Percentiles rank a stretch among this genome's conserved stretches.
These are phyloP conservation scores for Tympanuchus pallidicinctus DNA, from an alignment of 2,113 vertebrate genomes.

Conservation along the genomic window DNA sequence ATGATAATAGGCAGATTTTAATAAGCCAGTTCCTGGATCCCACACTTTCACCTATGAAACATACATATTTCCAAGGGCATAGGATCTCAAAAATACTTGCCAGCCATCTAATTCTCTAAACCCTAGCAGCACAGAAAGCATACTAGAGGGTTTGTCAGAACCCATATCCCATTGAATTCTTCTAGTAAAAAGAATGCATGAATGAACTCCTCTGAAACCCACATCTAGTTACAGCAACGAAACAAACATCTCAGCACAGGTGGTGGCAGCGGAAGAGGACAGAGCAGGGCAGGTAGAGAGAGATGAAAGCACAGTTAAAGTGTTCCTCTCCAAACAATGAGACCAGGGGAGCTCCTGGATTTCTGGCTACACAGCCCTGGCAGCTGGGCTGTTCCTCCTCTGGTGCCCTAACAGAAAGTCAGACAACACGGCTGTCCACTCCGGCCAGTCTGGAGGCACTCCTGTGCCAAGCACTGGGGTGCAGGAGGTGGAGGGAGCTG, in stretches of 20 bases:
- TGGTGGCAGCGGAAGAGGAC: neutral
- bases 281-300: neutral
- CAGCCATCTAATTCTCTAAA: neutral
- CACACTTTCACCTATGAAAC: neutral
- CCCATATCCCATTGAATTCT: neutral
- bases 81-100: conserved; percentile 1
- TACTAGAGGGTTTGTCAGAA: neutral
- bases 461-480: neutral
- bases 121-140: neutral
- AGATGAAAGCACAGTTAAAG: neutral
- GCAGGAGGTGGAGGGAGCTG: neutral
- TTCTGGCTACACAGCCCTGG: neutral
- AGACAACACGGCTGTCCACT: neutral
- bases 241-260: neutral
- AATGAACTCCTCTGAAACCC: conserved; percentile 19
- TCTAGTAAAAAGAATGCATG: neutral
- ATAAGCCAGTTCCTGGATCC: conserved; percentile 20
- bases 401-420: neutral
- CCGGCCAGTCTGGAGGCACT: neutral
- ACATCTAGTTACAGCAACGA: neutral
- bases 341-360: neutral
- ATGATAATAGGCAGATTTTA: conserved; percentile 28
- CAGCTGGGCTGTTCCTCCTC: neutral
- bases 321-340: neutral
- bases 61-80: neutral